Evolutionary conservation across 2,113 vertebrate genomes (phyloP).

Genomic region (Chaetodon auriga): DNA sequence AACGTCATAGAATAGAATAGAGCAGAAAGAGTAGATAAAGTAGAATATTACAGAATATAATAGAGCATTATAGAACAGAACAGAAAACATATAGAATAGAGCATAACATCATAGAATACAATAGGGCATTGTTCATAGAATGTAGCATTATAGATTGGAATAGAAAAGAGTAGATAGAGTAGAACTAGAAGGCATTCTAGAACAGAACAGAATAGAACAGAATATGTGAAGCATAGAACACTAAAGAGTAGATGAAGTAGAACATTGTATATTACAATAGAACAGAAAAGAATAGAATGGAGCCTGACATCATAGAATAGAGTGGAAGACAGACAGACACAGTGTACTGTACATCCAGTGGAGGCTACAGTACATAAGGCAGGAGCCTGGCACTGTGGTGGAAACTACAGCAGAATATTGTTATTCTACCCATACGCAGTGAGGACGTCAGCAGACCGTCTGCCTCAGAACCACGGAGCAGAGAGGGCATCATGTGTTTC

Average conservation of each 20-base stretch:
- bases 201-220: background rate
- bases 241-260: no score
- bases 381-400: conserved; percentile 1
- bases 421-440: conserved; percentile 65
- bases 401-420: conserved; percentile 44
- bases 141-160: background rate
- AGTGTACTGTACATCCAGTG: background rate
- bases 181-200: background rate
- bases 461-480: conserved; percentile 81
- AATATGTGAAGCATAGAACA: no score
- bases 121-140: background rate
- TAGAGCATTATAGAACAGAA: background rate
- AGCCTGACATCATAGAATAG: background rate
- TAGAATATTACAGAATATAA: background rate
- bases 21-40: background rate
- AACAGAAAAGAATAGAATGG: background rate
- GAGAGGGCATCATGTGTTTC: conserved; percentile 83
- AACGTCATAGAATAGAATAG: background rate
- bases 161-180: background rate
- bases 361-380: background rate
- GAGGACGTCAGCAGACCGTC: conserved; percentile 77
- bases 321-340: background rate
- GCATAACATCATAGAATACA: background rate
- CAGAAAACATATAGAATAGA: background rate
- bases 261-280: no score